phyloP scores from a whole-genome alignment of 2,113 vertebrate species.

The Fregata magnificens region DNA sequence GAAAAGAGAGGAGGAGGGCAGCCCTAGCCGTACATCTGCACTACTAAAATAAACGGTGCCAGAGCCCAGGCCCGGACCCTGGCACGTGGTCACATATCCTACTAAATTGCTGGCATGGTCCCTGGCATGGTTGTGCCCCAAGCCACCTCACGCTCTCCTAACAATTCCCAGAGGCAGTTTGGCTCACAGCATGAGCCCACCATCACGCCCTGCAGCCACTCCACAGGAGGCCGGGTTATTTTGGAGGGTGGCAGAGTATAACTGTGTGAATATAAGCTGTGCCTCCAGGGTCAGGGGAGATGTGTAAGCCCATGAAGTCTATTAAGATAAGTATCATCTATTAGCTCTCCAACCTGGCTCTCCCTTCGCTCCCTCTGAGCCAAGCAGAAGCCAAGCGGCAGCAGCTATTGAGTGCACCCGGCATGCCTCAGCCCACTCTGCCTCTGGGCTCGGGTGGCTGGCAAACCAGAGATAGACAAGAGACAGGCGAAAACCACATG shows the following conservation, averaged over 20 bases:
- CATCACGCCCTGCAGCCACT: background rate
- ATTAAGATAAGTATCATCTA: background rate
- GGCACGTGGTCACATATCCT: background rate
- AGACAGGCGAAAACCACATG: fast-evolving
- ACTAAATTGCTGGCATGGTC: background rate
- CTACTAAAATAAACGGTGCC: background rate
- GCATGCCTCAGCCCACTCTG: background rate
- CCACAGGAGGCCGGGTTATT: fast-evolving
- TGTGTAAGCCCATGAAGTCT: background rate
- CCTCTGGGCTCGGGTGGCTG: background rate
- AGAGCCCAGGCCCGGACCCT: background rate
- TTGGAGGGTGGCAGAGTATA: background rate
- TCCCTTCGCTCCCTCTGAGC: background rate
- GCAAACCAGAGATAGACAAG: background rate
- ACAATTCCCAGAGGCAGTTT: background rate
- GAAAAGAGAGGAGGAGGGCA: background rate
- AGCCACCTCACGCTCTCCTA: background rate
- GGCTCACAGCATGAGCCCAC: background rate
- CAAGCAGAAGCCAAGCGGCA: background rate
- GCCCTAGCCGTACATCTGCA: background rate
- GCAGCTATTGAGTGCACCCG: background rate
- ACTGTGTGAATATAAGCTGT: background rate
- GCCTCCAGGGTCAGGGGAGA: background rate
- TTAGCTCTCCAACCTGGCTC: background rate
- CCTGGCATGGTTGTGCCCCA: background rate